Conservation (phyloP, 2,113 vertebrate genomes). For the Clarias magur region DNA sequence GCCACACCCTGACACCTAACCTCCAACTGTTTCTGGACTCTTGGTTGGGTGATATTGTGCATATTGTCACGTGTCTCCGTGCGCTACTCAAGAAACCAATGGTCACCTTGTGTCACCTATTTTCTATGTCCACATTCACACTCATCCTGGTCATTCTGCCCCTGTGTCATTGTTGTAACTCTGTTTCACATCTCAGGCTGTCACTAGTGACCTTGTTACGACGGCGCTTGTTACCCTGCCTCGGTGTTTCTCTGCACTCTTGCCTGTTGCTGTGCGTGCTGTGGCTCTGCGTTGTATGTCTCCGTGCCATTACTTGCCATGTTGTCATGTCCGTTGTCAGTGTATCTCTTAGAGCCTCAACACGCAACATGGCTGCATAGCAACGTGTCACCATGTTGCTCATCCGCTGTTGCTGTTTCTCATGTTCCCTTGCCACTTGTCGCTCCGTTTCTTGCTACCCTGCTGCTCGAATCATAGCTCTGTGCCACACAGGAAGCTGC, state of each 20-base stretch:
- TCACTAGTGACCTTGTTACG: not conserved
- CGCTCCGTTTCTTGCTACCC: not conserved
- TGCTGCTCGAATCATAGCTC: not conserved
- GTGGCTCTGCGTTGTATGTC: not conserved
- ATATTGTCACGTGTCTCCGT: not conserved
- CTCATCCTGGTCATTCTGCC: not conserved
- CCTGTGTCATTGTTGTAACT: not conserved
- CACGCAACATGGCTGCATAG: not conserved
- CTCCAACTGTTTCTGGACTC: not conserved
- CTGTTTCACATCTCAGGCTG: not conserved
- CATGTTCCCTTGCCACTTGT: not conserved
- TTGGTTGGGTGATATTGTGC: not conserved
- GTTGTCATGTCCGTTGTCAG: not conserved
- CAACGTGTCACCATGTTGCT: slow-evolving; percentile 6
- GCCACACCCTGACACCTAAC: not conserved
- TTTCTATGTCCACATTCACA: not conserved
- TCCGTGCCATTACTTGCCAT: not conserved
- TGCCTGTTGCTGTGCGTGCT: not conserved
- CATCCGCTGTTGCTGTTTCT: not conserved
- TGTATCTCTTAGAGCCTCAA: not conserved
- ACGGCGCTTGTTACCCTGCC: not conserved
- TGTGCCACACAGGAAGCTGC: not conserved
- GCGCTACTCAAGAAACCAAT: not conserved
- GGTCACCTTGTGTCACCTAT: not conserved
- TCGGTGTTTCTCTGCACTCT: not conserved